Evolutionary conservation across 1,140 invertebrate genomes (phyloP).

Genomic region (Cepaea nemoralis): DNA sequence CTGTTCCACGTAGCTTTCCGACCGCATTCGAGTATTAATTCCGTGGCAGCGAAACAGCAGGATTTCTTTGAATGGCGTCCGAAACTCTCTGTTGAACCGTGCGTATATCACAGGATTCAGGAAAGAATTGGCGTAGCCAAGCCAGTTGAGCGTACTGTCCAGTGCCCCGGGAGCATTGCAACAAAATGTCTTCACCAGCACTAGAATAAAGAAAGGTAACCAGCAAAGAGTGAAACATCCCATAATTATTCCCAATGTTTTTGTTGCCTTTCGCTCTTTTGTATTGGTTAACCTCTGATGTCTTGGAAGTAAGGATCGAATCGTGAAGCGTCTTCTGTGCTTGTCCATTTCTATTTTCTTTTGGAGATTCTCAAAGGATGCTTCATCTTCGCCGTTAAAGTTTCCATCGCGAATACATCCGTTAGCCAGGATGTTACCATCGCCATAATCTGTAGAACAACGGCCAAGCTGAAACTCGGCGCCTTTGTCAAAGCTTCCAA

Average conservation of each 20-base stretch:
- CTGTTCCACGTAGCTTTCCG: constrained; percentile 73
- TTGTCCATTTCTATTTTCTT: constrained; percentile 40
- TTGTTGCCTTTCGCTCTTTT: constrained; percentile 87
- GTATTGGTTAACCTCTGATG: constrained; percentile 51
- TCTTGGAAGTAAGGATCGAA: constrained; percentile 55
- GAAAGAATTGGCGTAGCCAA: constrained; percentile 74
- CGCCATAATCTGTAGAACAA: constrained; percentile 50
- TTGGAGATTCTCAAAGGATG: constrained; percentile 54
- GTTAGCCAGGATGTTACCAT: constrained; percentile 56
- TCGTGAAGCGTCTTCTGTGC: constrained; percentile 56
- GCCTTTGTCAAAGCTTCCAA: constrained; percentile 60
- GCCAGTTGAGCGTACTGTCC: constrained; percentile 70
- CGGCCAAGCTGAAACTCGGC: constrained; percentile 49
- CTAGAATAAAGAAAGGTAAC: constrained; percentile 71
- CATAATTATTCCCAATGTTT: constrained; percentile 86
- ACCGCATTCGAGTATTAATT: constrained; percentile 71
- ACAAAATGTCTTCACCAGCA: constrained; percentile 62
- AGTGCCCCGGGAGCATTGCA: constrained; percentile 67
- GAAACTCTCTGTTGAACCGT: constrained; percentile 75
- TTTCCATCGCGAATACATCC: constrained; percentile 53
- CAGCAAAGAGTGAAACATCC: constrained; percentile 68
- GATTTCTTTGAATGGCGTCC: constrained; percentile 74
- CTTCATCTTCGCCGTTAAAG: constrained; percentile 53
- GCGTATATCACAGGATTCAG: constrained; percentile 75
- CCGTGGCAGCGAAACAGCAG: constrained; percentile 72